A percentile compares a stretch with the other conserved stretches of the same genome.
These are phyloP conservation scores for Drosophila prostipennis DNA, from an alignment of 2,888 invertebrate genomes.

Conservation along the genomic window DNA sequence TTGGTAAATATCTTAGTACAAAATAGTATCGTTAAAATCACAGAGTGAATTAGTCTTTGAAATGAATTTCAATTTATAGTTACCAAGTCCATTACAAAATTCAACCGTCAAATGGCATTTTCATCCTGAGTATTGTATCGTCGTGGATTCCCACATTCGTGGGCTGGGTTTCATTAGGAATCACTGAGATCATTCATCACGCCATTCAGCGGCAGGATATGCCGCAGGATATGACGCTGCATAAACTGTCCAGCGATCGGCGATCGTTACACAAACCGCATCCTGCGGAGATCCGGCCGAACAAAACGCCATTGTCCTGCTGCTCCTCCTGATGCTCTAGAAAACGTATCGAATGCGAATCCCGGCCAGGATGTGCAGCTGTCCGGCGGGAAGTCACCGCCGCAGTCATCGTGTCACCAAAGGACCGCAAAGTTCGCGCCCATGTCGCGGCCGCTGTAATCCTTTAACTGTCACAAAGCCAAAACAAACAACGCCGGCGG, in stretches of 20 bases:
- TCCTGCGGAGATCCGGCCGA: slow-evolving; percentile 37
- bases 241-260: slow-evolving; percentile 28
- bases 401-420: background rate
- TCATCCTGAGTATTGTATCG: background rate
- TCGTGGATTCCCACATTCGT: slow-evolving; percentile 23
- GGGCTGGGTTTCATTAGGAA: slow-evolving; percentile 5
- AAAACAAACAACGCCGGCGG: slow-evolving; percentile 48
- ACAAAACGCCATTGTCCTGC: slow-evolving; percentile 24
- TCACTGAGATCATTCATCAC: slow-evolving; percentile 57
- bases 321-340: slow-evolving; percentile 5
- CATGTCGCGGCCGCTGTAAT: slow-evolving; percentile 69
- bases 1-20: too few species aligned
- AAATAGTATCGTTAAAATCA: background rate
- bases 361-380: slow-evolving; percentile 33
- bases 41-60: background rate
- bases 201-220: slow-evolving; percentile 44
- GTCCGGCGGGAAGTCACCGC: slow-evolving; percentile 29
- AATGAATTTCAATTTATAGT: background rate
- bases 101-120: background rate
- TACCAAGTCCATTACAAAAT: background rate
- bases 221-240: slow-evolving; percentile 65
- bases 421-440: slow-evolving; percentile 70
- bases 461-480: slow-evolving; percentile 64
- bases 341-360: slow-evolving; percentile 42
- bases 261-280: slow-evolving; percentile 36